A percentile compares a stretch with the other conserved stretches of the same genome.
These are phyloP conservation scores for Acestrorhynchus altus DNA, from an alignment of 2,797 vertebrate species.

Conservation along the genomic window DNA sequence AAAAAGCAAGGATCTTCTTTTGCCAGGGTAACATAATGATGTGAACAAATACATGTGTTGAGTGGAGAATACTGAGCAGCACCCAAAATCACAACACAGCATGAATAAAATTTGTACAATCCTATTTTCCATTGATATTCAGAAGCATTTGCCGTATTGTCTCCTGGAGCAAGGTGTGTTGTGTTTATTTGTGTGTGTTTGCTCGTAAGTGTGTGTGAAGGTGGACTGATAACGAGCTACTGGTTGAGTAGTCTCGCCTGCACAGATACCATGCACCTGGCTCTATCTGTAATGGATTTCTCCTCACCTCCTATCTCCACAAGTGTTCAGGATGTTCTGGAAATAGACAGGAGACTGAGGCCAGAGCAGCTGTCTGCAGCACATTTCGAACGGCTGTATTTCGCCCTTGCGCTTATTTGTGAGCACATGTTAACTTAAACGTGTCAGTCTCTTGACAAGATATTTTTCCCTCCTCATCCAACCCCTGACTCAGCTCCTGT, in stretches of 20 bases:
- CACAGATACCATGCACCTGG: slow-evolving; percentile 54
- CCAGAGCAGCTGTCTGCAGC: background rate
- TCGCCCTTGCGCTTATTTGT: background rate
- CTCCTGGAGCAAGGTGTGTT: background rate
- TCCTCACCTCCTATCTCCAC: slow-evolving; percentile 60
- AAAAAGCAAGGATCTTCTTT: slow-evolving; percentile 3
- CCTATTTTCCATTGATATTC: slow-evolving; percentile 23
- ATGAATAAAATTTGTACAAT: slow-evolving; percentile 32
- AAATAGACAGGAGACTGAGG: slow-evolving; percentile 11
- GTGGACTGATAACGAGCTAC: slow-evolving; percentile 63
- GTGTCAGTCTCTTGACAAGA: slow-evolving; percentile 16
- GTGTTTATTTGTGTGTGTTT: background rate
- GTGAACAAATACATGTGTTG: slow-evolving; percentile 37
- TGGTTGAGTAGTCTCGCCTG: slow-evolving; percentile 65
- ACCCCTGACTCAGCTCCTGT: background rate
- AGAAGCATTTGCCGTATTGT: slow-evolving; percentile 28
- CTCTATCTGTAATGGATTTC: slow-evolving; percentile 71
- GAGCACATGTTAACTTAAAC: slow-evolving; percentile 17
- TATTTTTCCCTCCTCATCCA: background rate
- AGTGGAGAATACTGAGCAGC: slow-evolving; percentile 20
- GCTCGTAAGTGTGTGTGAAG: slow-evolving; percentile 20
- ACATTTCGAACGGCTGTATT: slow-evolving; percentile 18
- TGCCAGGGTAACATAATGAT: slow-evolving; percentile 32
- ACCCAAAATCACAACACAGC: background rate
- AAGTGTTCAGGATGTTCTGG: slow-evolving; percentile 55